Conservation (phyloP, 2,888 invertebrate genomes). For the Drosophila paramelanica region DNA sequence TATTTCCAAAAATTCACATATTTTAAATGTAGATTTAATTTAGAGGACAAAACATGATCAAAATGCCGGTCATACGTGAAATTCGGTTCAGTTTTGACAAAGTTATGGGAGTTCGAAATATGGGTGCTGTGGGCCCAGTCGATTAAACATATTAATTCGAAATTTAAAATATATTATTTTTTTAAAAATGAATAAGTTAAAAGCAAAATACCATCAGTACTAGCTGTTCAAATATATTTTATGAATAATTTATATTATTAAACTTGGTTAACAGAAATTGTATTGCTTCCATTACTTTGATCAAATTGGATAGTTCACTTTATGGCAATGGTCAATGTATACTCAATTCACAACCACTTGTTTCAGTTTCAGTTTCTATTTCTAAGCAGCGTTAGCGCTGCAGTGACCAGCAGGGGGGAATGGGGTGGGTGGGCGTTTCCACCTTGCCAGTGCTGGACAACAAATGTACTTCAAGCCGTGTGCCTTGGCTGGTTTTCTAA, state of each 20-base stretch:
- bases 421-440: not conserved
- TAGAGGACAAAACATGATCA: too few relatives aligned
- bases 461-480: not conserved
- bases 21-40: too few relatives aligned
- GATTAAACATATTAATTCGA: too few relatives aligned
- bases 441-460: not conserved
- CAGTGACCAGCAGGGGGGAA: not conserved
- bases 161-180: too few relatives aligned
- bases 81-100: too few relatives aligned
- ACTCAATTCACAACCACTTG: not conserved
- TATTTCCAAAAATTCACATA: too few relatives aligned
- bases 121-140: too few relatives aligned
- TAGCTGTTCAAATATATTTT: too few relatives aligned
- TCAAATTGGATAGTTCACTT: not conserved
- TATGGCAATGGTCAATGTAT: not conserved
- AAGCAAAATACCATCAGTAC: too few relatives aligned
- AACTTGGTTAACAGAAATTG: not conserved
- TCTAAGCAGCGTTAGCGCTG: conserved; percentile 8
- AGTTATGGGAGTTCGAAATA: too few relatives aligned
- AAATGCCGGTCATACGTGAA: too few relatives aligned
- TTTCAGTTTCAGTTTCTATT: conserved; percentile 7
- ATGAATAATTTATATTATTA: not conserved
- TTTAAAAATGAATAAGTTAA: too few relatives aligned
- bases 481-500: conserved; percentile 31
- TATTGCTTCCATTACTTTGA: not conserved